Conservation (phyloP, 2,888 invertebrate genomes). For the Leptopilina myrica region DNA sequence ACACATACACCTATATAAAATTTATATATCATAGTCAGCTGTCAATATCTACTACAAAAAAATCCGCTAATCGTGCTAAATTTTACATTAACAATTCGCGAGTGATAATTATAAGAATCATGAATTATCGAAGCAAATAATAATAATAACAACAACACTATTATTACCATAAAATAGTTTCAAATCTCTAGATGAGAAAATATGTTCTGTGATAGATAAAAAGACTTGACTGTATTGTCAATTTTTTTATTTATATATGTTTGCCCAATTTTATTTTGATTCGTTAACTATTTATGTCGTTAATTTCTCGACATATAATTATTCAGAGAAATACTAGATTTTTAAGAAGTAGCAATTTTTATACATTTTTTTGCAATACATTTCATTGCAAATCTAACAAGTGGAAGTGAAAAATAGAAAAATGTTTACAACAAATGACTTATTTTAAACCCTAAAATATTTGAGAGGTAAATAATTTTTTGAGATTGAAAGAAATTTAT, state of each 20-base stretch:
- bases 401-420: no score
- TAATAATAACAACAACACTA: background rate
- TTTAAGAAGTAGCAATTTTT: no score
- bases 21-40: no score
- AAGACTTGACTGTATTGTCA: background rate
- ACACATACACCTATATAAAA: background rate
- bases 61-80: background rate
- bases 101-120: background rate
- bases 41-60: background rate
- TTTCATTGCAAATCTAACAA: no score
- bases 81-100: background rate
- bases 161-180: background rate
- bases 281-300: no score
- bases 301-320: no score
- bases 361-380: no score
- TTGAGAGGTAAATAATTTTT: background rate
- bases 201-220: background rate
- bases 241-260: background rate
- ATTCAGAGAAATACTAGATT: no score
- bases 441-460: background rate
- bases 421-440: background rate
- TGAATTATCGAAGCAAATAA: background rate
- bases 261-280: no score
- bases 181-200: background rate
- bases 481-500: background rate